Evolutionary conservation across 2,797 vertebrate genomes (phyloP).

Genomic region (Silurus aristotelis): DNA sequence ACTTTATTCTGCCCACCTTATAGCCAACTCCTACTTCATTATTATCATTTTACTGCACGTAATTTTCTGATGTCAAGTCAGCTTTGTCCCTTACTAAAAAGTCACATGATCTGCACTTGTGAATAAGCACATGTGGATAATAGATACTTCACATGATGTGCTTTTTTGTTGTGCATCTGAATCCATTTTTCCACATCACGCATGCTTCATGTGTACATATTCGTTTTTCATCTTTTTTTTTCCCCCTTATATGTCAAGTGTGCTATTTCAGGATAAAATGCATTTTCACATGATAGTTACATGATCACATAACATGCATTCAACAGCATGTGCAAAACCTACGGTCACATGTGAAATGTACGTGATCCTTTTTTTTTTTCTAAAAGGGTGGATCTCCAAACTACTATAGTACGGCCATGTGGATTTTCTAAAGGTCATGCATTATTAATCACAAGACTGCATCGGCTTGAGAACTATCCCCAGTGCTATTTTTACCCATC

Average conservation of each 20-base stretch:
- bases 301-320: not conserved
- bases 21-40: not conserved
- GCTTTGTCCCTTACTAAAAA: not conserved
- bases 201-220: not conserved
- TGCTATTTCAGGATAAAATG: not conserved
- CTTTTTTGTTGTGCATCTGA: not conserved
- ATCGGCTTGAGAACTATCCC: not conserved
- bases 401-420: not conserved
- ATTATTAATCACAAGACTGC: conserved; percentile 4
- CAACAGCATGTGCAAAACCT: not conserved
- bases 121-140: not conserved
- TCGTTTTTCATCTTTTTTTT: not conserved
- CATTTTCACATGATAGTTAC: not conserved
- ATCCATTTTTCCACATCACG: not conserved
- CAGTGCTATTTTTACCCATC: conserved; percentile 8
- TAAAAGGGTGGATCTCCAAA: not conserved
- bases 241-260: not conserved
- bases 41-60: not conserved
- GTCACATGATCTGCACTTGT: not conserved
- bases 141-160: not conserved
- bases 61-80: not conserved
- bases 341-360: not conserved
- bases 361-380: too few species aligned
- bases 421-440: not conserved
- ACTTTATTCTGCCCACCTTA: not conserved